Conservation (phyloP, 2,888 invertebrate species). For the Cistogaster globosa region DNA sequence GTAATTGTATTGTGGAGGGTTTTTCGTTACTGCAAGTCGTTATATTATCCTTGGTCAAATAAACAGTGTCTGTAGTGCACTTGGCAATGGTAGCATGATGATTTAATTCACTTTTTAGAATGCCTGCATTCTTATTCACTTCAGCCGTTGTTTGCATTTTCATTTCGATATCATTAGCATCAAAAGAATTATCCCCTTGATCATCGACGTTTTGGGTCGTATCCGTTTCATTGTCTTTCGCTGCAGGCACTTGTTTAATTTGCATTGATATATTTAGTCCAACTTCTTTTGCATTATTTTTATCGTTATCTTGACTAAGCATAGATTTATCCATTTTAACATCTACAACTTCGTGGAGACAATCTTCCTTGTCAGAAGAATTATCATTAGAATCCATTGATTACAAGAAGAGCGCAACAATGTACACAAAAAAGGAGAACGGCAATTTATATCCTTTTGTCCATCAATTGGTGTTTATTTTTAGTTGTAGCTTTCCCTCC, state of each 20-base stretch:
- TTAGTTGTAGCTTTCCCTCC: constrained; percentile 41
- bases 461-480: constrained; percentile 31
- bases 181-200: background rate
- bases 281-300: background rate
- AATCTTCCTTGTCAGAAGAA: constrained; percentile 41
- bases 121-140: constrained; percentile 53
- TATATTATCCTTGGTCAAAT: constrained; percentile 14
- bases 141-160: background rate
- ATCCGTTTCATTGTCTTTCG: background rate
- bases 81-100: constrained; percentile 16
- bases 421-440: background rate
- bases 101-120: constrained; percentile 40
- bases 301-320: background rate
- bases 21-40: constrained; percentile 37
- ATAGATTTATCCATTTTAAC: constrained; percentile 11
- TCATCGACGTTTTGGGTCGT: background rate
- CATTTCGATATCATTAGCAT: constrained; percentile 35
- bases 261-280: constrained; percentile 32
- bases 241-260: constrained; percentile 59
- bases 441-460: constrained; percentile 22
- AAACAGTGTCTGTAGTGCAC: constrained; percentile 5
- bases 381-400: constrained; percentile 57
- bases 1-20: constrained; percentile 39
- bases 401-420: background rate
- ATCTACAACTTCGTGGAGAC: constrained; percentile 16